These are phyloP conservation scores for Lacanobia wlatinum DNA, from an alignment of 2,888 invertebrate genomes.

Conservation along the genomic window DNA sequence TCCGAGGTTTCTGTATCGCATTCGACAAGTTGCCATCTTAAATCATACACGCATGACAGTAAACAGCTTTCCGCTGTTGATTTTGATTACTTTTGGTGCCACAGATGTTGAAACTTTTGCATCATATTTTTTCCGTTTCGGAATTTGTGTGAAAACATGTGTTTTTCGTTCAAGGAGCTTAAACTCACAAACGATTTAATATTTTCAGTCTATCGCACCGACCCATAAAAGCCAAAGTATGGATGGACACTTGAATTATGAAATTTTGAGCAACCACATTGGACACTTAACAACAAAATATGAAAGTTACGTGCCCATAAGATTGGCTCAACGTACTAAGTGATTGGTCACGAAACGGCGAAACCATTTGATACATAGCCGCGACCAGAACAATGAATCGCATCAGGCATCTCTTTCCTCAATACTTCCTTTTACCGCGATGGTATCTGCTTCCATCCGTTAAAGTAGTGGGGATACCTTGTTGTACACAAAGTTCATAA, in stretches of 20 bases:
- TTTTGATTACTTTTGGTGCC: constrained; percentile 32
- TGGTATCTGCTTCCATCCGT: constrained; percentile 71
- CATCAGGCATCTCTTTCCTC: constrained; percentile 69
- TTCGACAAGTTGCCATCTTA: constrained; percentile 32
- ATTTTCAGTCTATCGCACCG: not conserved
- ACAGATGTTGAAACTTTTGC: constrained; percentile 23
- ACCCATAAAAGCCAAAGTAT: not conserved
- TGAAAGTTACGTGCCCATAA: constrained; percentile 41
- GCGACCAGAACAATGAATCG: constrained; percentile 69
- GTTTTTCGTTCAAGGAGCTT: not conserved
- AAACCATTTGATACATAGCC: constrained; percentile 53
- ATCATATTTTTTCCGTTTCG: constrained; percentile 18
- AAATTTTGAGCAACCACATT: constrained; percentile 14
- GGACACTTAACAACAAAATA: constrained; percentile 15
- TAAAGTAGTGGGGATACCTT: too few relatives aligned
- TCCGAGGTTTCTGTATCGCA: constrained; percentile 33
- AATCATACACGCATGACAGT: constrained; percentile 44
- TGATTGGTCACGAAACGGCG: constrained; percentile 64
- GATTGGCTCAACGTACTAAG: constrained; percentile 48
- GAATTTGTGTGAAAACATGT: constrained; percentile 9
- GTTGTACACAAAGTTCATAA: not conserved
- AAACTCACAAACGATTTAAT: not conserved
- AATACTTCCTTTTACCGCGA: constrained; percentile 72
- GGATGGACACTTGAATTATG: too few relatives aligned
- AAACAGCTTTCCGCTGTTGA: constrained; percentile 41